Percentiles rank a stretch among this genome's conserved stretches.
Conservation (phyloP, 2,888 invertebrate species). For the Perithous albicinctus region DNA sequence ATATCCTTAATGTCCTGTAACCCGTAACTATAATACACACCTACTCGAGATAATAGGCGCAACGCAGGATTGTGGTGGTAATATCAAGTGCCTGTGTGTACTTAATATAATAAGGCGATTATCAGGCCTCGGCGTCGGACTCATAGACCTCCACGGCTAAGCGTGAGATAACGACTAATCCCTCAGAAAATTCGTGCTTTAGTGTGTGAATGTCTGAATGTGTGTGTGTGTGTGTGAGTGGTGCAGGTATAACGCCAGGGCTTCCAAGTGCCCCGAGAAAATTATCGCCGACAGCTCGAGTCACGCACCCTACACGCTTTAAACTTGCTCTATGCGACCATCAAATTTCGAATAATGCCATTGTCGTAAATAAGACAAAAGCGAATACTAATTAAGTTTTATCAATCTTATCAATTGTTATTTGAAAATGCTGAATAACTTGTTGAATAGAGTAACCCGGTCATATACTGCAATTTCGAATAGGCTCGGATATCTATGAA, state of each 20-base stretch:
- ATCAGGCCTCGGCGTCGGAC: conserved; percentile 58
- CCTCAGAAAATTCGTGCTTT: conserved; percentile 64
- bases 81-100: conserved; percentile 37
- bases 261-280: conserved; percentile 68
- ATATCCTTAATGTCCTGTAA: conserved; percentile 36
- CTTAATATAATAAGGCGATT: conserved; percentile 69
- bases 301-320: conserved; percentile 62
- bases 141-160: conserved; percentile 37
- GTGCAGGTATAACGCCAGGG: conserved; percentile 38
- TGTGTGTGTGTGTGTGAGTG: no score
- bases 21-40: conserved; percentile 32
- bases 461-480: no score
- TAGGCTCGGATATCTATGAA: no score
- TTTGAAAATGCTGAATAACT: no score
- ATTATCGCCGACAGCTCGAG: conserved; percentile 65
- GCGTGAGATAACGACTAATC: conserved; percentile 68
- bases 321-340: conserved; percentile 16
- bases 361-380: no score
- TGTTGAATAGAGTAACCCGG: no score
- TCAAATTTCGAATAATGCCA: conserved; percentile 10
- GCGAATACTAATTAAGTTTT: no score
- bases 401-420: no score
- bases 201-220: no score
- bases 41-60: conserved; percentile 31
- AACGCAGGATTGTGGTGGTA: neutral